Conservation (phyloP, 2,888 invertebrate species). For the Pachycephus smyrnensis region DNA sequence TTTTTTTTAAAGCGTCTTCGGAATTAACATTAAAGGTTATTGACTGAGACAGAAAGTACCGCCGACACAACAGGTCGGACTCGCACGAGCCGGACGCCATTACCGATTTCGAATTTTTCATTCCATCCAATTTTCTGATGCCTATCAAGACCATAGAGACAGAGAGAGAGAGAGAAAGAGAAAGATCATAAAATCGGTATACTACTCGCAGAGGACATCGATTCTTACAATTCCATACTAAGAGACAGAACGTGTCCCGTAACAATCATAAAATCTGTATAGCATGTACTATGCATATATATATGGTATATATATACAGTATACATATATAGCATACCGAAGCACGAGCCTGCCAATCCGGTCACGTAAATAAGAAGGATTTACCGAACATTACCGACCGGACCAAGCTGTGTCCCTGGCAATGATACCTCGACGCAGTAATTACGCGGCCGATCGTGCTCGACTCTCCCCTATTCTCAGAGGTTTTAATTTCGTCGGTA, state of each 20-base stretch:
- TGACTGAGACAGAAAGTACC: background rate
- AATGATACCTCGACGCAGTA: constrained; percentile 41
- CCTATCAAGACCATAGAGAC: background rate
- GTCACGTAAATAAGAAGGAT: constrained; percentile 42
- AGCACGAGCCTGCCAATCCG: background rate
- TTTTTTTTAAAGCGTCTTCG: background rate
- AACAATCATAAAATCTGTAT: background rate
- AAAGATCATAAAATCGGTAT: background rate
- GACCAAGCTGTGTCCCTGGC: constrained; percentile 17
- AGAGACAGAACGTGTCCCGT: background rate
- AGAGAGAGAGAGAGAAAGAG: constrained; percentile 7
- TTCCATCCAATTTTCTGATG: constrained; percentile 28
- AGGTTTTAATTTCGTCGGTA: constrained; percentile 50
- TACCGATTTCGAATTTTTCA: constrained; percentile 43
- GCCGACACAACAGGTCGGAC: background rate
- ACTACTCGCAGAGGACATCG: background rate
- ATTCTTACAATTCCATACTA: background rate
- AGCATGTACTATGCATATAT: background rate
- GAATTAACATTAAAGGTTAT: background rate
- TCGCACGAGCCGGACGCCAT: constrained; percentile 39
- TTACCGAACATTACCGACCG: constrained; percentile 39
- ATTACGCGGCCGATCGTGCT: constrained; percentile 34
- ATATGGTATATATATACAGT: background rate
- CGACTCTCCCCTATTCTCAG: constrained; percentile 26
- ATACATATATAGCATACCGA: background rate